phyloP scores from a whole-genome alignment of 2,113 vertebrate species.

The Microtus ochrogaster region DNA sequence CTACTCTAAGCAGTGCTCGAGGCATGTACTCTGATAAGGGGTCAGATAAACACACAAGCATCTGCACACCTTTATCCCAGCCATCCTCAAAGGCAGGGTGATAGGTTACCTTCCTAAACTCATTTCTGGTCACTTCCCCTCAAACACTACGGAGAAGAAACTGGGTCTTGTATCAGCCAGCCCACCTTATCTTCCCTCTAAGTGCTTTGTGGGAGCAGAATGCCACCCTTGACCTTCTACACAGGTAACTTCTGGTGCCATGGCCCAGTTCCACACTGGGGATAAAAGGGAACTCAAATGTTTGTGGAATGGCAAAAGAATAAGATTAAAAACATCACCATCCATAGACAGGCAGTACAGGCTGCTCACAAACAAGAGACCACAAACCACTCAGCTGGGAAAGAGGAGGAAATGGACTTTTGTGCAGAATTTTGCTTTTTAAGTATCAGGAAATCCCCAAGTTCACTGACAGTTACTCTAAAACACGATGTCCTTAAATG shows the following conservation, averaged over 20 bases:
- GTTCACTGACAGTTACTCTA: neutral
- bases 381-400: conserved; percentile 18
- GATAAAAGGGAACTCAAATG: conserved; percentile 27
- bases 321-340: neutral
- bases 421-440: neutral
- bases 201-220: neutral
- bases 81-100: neutral
- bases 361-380: neutral
- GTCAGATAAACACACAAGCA: neutral
- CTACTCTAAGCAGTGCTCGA: neutral
- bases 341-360: neutral
- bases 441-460: conserved; percentile 51
- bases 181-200: conserved; percentile 34
- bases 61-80: neutral
- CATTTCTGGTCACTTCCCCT: neutral
- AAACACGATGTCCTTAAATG: neutral
- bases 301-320: conserved; percentile 1
- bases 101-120: neutral
- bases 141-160: neutral
- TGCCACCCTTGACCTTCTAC: conserved; percentile 41
- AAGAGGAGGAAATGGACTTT: neutral
- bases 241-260: conserved; percentile 73
- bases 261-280: neutral
- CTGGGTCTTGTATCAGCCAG: conserved; percentile 57
- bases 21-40: neutral